phyloP scores from a whole-genome alignment of 2,113 vertebrate genomes.

The Hemichromis elongatus region DNA sequence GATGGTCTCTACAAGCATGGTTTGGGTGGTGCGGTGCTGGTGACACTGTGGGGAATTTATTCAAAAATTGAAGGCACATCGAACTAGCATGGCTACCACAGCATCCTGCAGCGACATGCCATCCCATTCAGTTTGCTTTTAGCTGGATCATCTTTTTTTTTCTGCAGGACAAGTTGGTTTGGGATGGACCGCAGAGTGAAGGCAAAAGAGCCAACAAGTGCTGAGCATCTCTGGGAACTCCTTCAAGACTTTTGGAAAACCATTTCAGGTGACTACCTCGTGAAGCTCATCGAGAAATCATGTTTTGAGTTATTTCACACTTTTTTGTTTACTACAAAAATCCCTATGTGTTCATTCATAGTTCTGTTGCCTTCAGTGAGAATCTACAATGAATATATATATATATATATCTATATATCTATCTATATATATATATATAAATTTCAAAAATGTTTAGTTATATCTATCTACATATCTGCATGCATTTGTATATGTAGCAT shows the following conservation, averaged over 20 bases:
- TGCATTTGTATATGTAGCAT: neutral
- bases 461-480: neutral
- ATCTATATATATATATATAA: no score
- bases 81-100: neutral
- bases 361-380: no score
- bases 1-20: neutral
- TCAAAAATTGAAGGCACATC: neutral
- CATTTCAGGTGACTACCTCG: neutral
- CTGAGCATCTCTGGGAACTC: neutral
- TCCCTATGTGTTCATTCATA: no score
- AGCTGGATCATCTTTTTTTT: neutral
- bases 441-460: neutral
- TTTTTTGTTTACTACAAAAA: no score
- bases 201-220: neutral
- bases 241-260: neutral
- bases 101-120: neutral
- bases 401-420: no score
- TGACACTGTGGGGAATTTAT: neutral
- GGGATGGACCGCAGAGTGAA: neutral
- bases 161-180: neutral
- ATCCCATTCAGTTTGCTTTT: neutral
- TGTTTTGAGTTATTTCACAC: no score
- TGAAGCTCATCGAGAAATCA: no score
- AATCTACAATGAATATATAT: no score
- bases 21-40: neutral